Conservation (phyloP, 35 echinoderm and acorn worm genomes). For the Chiridota heheva region DNA sequence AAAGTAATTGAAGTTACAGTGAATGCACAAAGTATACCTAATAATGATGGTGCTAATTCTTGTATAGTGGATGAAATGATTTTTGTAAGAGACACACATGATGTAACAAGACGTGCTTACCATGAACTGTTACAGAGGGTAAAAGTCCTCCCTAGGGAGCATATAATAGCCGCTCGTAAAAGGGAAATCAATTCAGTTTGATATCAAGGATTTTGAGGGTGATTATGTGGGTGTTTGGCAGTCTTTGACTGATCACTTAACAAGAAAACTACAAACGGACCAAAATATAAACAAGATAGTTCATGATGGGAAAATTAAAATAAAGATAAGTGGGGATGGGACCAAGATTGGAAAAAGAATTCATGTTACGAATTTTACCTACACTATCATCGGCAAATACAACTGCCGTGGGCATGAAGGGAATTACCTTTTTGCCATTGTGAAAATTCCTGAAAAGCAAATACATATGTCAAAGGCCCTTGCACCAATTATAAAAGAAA, state of each 20-base stretch:
- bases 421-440: background rate
- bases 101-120: no score
- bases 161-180: no score
- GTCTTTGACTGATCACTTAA: background rate
- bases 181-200: no score
- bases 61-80: no score
- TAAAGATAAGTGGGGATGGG: conserved; percentile 17
- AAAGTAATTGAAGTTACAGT: no score
- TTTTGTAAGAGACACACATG: no score
- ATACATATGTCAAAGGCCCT: background rate
- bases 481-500: background rate
- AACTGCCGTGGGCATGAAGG: background rate
- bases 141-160: no score
- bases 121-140: no score
- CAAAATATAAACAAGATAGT: background rate
- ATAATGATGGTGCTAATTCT: no score
- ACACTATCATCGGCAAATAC: background rate
- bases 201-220: no score
- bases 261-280: background rate
- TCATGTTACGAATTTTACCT: conserved; percentile 8
- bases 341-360: background rate
- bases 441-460: background rate
- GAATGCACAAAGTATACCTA: no score
- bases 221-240: conserved; percentile 17
- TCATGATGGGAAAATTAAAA: background rate